Percentiles rank a stretch among this genome's conserved stretches.
Evolutionary conservation across 2,797 vertebrate genomes (phyloP).

Genomic region (Staurois parvus): DNA sequence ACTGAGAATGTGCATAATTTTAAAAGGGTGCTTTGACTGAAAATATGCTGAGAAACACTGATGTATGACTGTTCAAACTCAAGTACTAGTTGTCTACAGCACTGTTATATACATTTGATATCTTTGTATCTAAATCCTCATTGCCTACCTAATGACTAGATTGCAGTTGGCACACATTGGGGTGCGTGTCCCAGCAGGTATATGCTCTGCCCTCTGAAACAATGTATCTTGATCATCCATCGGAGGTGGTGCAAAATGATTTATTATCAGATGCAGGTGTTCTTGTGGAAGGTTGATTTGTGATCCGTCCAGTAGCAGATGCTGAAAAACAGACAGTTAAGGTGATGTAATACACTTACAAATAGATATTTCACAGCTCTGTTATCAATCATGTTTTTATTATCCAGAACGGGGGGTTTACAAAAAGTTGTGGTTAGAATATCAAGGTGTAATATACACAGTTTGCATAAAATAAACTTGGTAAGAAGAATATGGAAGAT

Average conservation of each 20-base stretch:
- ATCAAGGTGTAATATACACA: too few relatives aligned
- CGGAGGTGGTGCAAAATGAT: slow-evolving; percentile 68
- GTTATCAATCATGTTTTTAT: neutral
- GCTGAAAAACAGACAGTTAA: slow-evolving; percentile 58
- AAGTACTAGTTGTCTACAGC: too few relatives aligned
- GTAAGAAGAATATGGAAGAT: too few relatives aligned
- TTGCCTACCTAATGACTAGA: slow-evolving; percentile 88
- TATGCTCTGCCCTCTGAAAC: slow-evolving; percentile 94
- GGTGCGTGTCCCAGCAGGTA: slow-evolving; percentile 91
- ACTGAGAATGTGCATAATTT: too few relatives aligned
- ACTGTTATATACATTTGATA: too few relatives aligned
- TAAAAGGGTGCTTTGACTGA: too few relatives aligned
- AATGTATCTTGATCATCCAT: slow-evolving; percentile 86
- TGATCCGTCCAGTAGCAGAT: slow-evolving; percentile 81
- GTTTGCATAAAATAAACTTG: too few relatives aligned
- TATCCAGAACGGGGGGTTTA: neutral
- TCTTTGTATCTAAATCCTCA: neutral
- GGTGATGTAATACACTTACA: neutral
- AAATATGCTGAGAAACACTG: too few relatives aligned
- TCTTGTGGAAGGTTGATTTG: slow-evolving; percentile 67
- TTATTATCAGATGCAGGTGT: slow-evolving; percentile 58
- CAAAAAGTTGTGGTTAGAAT: neutral
- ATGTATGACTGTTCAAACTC: too few relatives aligned
- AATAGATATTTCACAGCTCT: neutral
- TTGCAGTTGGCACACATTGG: slow-evolving; percentile 94